These are phyloP conservation scores for Ectemnius continuus DNA, from an alignment of 2,888 invertebrate genomes.

Conservation along the genomic window DNA sequence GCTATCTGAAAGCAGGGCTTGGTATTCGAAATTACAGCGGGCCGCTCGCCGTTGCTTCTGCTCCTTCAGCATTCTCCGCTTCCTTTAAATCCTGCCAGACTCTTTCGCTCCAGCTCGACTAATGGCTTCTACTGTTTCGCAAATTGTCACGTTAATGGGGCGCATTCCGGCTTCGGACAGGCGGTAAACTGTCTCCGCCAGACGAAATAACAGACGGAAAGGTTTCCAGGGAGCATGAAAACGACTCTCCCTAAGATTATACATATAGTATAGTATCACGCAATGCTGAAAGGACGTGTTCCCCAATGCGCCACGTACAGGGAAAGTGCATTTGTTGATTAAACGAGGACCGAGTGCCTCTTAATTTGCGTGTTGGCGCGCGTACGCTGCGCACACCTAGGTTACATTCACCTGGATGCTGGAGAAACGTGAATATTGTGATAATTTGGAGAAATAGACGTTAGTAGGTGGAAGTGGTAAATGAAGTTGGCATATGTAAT, in stretches of 20 bases:
- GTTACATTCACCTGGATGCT: too few relatives aligned
- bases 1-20: conserved; percentile 87
- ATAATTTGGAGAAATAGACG: too few relatives aligned
- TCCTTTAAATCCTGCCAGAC: conserved; percentile 19
- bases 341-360: background rate
- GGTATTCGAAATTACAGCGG: conserved; percentile 96
- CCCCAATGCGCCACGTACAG: background rate
- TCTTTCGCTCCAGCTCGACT: conserved; percentile 16
- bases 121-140: conserved; percentile 43
- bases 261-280: background rate
- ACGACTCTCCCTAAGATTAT: background rate
- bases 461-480: background rate
- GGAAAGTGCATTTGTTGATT: conserved; percentile 7
- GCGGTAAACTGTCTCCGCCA: background rate
- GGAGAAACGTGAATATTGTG: too few relatives aligned
- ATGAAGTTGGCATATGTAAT: conserved; percentile 32
- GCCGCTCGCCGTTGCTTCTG: conserved; percentile 75
- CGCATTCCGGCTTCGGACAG: background rate
- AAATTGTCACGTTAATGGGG: conserved; percentile 38
- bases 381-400: too few relatives aligned
- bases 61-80: background rate
- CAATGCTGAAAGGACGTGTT: background rate
- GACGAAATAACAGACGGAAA: background rate
- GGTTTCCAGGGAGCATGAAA: background rate
- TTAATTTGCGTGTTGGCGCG: background rate